Conservation (phyloP, 2,113 vertebrate species). For the Ammodramus savannarum region DNA sequence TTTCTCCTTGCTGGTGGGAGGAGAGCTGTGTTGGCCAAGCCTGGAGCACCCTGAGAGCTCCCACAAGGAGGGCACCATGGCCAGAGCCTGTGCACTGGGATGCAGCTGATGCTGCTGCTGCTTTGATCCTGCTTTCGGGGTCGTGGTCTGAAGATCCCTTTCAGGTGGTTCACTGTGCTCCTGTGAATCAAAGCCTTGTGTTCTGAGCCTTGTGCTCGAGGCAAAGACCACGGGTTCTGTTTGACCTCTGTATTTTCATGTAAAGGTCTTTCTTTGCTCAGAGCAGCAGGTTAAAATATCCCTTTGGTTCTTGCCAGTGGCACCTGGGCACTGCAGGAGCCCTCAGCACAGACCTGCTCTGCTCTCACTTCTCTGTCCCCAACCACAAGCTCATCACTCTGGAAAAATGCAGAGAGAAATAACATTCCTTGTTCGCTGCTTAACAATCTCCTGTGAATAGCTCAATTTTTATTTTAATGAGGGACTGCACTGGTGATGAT, state of each 20-base stretch:
- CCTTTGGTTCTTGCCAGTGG: background rate
- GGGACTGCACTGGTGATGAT: background rate
- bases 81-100: accelerated
- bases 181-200: background rate
- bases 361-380: background rate
- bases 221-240: background rate
- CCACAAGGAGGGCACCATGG: background rate
- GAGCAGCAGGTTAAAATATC: background rate
- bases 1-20: accelerated
- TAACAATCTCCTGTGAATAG: background rate
- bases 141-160: background rate
- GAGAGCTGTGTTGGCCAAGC: accelerated
- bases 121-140: background rate
- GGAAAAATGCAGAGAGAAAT: background rate
- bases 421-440: background rate
- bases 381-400: background rate
- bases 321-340: background rate
- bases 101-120: background rate
- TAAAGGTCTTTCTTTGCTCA: background rate
- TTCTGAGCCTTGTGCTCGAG: background rate
- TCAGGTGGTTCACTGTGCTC: background rate
- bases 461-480: conserved; percentile 36
- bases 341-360: accelerated
- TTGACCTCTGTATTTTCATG: background rate
- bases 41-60: background rate